A percentile compares a stretch with the other conserved stretches of the same genome.
Evolutionary conservation across 2,797 vertebrate species (phyloP).

Genomic region (Dipus sagitta): DNA sequence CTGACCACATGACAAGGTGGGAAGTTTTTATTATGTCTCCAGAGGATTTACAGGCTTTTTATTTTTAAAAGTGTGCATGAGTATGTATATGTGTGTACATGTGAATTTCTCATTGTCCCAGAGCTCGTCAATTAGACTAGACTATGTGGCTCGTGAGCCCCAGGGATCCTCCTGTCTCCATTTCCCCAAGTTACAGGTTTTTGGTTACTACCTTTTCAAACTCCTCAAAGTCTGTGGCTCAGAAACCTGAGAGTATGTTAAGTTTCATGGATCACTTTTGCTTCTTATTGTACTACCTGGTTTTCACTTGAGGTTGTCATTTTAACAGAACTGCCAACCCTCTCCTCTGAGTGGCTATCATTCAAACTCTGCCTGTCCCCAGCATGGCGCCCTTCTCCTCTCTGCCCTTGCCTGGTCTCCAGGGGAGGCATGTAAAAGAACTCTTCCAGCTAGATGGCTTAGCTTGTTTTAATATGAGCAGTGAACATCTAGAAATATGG

Average conservation of each 20-base stretch:
- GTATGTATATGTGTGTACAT: too few relatives aligned
- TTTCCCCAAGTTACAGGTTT: neutral
- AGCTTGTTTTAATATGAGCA: neutral
- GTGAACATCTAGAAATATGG: neutral
- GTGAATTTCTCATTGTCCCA: too few relatives aligned
- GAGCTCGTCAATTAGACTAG: too few relatives aligned
- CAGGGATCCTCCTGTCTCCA: too few relatives aligned
- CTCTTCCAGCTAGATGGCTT: neutral
- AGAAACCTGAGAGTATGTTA: conserved; percentile 42
- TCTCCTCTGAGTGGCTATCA: neutral
- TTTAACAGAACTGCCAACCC: neutral
- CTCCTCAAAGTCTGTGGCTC: neutral
- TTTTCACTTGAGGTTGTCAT: conserved; percentile 9
- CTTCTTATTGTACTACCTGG: neutral
- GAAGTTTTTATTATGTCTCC: neutral
- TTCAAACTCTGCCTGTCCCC: neutral
- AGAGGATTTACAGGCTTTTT: neutral
- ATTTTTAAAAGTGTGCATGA: too few relatives aligned
- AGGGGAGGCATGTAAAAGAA: neutral
- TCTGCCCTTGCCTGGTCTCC: neutral
- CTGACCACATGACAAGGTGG: neutral
- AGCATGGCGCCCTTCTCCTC: neutral
- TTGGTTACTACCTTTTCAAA: conserved; percentile 2
- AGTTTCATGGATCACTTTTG: neutral
- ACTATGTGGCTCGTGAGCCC: too few relatives aligned